Evolutionary conservation across 1,140 invertebrate genomes (phyloP).

Genomic region (Anagrus nilaparvatae): DNA sequence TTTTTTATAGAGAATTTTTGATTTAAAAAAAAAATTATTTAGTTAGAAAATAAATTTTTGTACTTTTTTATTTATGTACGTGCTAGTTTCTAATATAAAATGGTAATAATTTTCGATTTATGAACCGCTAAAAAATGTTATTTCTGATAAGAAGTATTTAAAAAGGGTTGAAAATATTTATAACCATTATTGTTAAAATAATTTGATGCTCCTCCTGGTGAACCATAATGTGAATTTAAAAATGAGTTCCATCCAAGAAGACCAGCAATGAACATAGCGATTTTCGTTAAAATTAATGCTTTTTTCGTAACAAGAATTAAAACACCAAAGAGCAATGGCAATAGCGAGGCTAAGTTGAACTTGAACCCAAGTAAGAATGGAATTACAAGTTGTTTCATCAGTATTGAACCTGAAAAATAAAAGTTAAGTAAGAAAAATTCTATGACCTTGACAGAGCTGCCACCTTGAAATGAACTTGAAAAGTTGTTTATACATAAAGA

Average conservation of each 20-base stretch:
- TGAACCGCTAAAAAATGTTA: too few species aligned
- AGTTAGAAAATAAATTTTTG: too few species aligned
- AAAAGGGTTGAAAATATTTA: slow-evolving; percentile 7
- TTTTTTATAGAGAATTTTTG: too few species aligned
- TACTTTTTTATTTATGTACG: too few species aligned
- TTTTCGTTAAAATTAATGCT: slow-evolving; percentile 58
- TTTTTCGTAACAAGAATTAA: slow-evolving; percentile 62
- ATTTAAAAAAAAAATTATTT: too few species aligned
- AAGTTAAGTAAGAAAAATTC: slow-evolving; percentile 24
- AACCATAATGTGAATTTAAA: slow-evolving; percentile 15
- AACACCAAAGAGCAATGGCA: slow-evolving; percentile 59
- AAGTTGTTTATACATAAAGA: too few species aligned
- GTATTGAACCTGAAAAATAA: slow-evolving; percentile 50
- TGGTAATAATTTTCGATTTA: too few species aligned
- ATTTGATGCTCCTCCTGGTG: slow-evolving; percentile 8
- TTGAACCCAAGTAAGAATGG: slow-evolving; percentile 66
- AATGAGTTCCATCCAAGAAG: slow-evolving; percentile 47
- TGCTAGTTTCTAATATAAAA: too few species aligned
- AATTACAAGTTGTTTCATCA: slow-evolving; percentile 55
- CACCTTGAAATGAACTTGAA: slow-evolving; percentile 26
- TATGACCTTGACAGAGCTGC: slow-evolving; percentile 34
- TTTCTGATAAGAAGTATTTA: too few species aligned
- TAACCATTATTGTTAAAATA: slow-evolving; percentile 14
- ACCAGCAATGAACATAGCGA: slow-evolving; percentile 56
- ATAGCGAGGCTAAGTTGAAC: slow-evolving; percentile 59